phyloP scores from a whole-genome alignment of 2,113 vertebrate genomes.

The Rutilus rutilus region DNA sequence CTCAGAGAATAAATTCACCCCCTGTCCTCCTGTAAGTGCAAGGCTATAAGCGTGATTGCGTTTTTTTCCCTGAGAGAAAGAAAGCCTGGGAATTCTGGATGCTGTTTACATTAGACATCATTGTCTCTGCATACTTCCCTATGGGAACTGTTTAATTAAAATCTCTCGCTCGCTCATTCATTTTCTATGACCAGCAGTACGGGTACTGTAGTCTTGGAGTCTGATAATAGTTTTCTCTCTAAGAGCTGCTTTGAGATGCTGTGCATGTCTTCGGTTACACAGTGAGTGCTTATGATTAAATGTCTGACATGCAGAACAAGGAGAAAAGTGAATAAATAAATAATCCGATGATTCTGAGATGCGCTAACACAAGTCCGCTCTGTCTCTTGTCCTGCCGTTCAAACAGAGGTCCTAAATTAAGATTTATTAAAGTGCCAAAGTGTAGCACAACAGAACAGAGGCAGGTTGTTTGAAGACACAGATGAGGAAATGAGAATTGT shows the following conservation, averaged over 20 bases:
- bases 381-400: constrained; percentile 40
- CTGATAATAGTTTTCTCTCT: neutral
- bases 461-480: neutral
- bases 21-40: constrained; percentile 34
- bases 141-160: constrained; percentile 49
- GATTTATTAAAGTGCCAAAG: constrained; percentile 51
- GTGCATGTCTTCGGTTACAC: neutral
- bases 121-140: constrained; percentile 32
- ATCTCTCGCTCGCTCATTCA: neutral
- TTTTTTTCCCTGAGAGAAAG: constrained; percentile 19
- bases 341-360: constrained; percentile 26
- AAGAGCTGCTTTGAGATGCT: neutral
- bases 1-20: constrained; percentile 37
- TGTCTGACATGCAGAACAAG: constrained; percentile 49
- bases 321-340: constrained; percentile 35
- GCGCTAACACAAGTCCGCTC: constrained; percentile 42
- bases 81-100: constrained; percentile 26
- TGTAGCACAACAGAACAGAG: constrained; percentile 30
- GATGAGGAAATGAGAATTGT: neutral
- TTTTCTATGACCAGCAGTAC: neutral
- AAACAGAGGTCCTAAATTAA: constrained; percentile 48
- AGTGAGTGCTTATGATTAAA: constrained; percentile 48
- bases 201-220: neutral
- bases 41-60: constrained; percentile 30
- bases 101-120: constrained; percentile 49